These are phyloP conservation scores for Synanceia verrucosa DNA, from an alignment of 2,797 vertebrate species.

Conservation along the genomic window DNA sequence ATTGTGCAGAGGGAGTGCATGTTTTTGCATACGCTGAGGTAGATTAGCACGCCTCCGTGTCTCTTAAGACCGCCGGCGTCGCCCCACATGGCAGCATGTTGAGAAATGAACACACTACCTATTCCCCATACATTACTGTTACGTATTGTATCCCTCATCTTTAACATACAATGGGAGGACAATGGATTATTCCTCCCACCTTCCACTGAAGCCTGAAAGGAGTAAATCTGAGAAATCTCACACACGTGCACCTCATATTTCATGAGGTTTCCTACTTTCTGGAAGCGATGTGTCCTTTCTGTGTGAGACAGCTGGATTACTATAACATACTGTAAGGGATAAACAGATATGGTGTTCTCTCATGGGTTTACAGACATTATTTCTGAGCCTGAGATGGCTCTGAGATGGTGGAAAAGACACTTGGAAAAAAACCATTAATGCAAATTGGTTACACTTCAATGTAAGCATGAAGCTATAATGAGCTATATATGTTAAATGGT, in stretches of 20 bases:
- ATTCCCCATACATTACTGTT: slow-evolving; percentile 24
- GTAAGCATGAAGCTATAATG: slow-evolving; percentile 44
- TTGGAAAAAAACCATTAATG: slow-evolving; percentile 20
- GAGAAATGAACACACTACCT: slow-evolving; percentile 31
- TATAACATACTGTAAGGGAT: slow-evolving; percentile 31
- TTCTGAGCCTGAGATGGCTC: slow-evolving; percentile 21
- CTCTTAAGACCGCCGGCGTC: slow-evolving; percentile 23
- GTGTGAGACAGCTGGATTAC: slow-evolving; percentile 57
- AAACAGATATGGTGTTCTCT: slow-evolving; percentile 12
- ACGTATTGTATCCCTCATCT: slow-evolving; percentile 27
- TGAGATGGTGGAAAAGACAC: slow-evolving; percentile 6
- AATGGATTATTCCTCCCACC: slow-evolving; percentile 57
- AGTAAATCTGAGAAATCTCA: slow-evolving; percentile 41
- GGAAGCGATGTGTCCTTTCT: slow-evolving; percentile 7
- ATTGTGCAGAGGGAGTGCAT: neutral
- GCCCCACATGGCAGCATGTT: slow-evolving; percentile 21
- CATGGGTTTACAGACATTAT: slow-evolving; percentile 18
- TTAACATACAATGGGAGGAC: slow-evolving; percentile 43
- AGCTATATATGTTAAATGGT: slow-evolving; percentile 31
- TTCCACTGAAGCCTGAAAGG: slow-evolving; percentile 3
- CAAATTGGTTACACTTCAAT: slow-evolving; percentile 49
- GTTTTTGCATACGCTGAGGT: slow-evolving; percentile 23
- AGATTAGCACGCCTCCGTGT: slow-evolving; percentile 13
- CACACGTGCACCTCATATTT: slow-evolving; percentile 36
- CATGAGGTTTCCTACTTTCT: slow-evolving; percentile 36